Evolutionary conservation across 2,888 invertebrate species (phyloP).

Genomic region (Pantelozetes paolii): DNA sequence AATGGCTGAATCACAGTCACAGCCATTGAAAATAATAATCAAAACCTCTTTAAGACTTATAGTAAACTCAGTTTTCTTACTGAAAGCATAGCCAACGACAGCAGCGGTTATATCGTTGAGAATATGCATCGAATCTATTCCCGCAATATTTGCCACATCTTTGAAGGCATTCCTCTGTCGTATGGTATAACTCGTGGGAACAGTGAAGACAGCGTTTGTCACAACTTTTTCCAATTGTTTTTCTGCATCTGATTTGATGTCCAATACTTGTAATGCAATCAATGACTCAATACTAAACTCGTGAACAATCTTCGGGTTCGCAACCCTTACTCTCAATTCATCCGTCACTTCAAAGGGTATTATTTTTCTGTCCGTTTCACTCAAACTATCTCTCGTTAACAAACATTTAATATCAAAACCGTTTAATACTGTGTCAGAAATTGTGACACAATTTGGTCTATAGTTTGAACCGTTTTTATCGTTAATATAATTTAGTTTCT

Average conservation of each 20-base stretch:
- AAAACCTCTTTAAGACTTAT: background rate
- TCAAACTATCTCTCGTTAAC: too few relatives aligned
- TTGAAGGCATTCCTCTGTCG: background rate
- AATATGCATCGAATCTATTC: background rate
- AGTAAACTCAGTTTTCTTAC: background rate
- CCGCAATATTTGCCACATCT: background rate
- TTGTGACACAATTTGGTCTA: too few relatives aligned
- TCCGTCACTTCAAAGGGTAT: too few relatives aligned
- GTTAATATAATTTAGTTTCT: too few relatives aligned
- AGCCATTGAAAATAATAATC: background rate
- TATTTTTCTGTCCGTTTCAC: too few relatives aligned
- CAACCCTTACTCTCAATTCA: too few relatives aligned
- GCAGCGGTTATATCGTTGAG: background rate
- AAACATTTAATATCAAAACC: too few relatives aligned
- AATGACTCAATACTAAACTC: too few relatives aligned
- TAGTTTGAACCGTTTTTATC: too few relatives aligned
- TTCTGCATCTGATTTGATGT: background rate
- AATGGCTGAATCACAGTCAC: background rate
- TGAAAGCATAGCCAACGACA: background rate
- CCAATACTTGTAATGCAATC: background rate
- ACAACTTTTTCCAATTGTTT: background rate
- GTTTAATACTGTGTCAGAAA: too few relatives aligned
- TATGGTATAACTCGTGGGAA: background rate
- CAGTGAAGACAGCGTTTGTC: background rate
- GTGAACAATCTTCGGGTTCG: too few relatives aligned